phyloP scores from a whole-genome alignment of 2,888 invertebrate species.

The Apoda limacodes region DNA sequence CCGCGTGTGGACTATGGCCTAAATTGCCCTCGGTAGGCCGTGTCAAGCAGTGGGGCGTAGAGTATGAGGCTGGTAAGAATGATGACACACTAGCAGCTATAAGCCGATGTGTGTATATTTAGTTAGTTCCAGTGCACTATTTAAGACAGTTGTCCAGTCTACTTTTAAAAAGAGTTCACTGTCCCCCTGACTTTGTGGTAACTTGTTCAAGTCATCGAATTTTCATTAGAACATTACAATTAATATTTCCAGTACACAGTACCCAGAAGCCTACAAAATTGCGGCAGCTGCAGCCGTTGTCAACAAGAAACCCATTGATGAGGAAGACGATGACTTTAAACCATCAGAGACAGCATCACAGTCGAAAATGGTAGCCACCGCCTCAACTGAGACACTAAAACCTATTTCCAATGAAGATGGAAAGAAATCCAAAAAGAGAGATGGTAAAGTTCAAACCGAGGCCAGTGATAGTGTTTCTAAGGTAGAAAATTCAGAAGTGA shows the following conservation, averaged over 20 bases:
- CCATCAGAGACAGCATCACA: slow-evolving; percentile 31
- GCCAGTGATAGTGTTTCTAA: slow-evolving; percentile 40
- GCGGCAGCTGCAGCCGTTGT: slow-evolving; percentile 66
- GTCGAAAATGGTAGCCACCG: slow-evolving; percentile 59
- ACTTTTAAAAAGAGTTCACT: too few species aligned
- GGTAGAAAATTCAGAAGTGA: slow-evolving; percentile 23
- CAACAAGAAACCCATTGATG: slow-evolving; percentile 49
- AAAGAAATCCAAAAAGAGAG: slow-evolving; percentile 38
- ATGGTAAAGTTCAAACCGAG: slow-evolving; percentile 30
- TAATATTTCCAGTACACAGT: slow-evolving; percentile 63
- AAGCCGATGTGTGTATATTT: too few species aligned
- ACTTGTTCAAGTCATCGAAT: too few species aligned
- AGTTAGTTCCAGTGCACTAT: too few species aligned
- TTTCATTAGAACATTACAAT: background rate
- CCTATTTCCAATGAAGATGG: slow-evolving; percentile 43
- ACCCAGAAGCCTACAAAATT: slow-evolving; percentile 75
- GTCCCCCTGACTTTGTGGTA: too few species aligned
- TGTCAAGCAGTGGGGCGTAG: too few species aligned
- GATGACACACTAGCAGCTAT: too few species aligned
- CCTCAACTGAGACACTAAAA: slow-evolving; percentile 58
- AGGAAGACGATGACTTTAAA: slow-evolving; percentile 43
- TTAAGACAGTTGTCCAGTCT: too few species aligned
- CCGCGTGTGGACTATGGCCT: too few species aligned
- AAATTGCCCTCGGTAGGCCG: too few species aligned
- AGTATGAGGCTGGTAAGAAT: too few species aligned